Evolutionary conservation across 92 coral and sea anemone species (phyloP), one percentile per base, ranked within the genome.

Genomic region (Montipora capitata): DNA sequence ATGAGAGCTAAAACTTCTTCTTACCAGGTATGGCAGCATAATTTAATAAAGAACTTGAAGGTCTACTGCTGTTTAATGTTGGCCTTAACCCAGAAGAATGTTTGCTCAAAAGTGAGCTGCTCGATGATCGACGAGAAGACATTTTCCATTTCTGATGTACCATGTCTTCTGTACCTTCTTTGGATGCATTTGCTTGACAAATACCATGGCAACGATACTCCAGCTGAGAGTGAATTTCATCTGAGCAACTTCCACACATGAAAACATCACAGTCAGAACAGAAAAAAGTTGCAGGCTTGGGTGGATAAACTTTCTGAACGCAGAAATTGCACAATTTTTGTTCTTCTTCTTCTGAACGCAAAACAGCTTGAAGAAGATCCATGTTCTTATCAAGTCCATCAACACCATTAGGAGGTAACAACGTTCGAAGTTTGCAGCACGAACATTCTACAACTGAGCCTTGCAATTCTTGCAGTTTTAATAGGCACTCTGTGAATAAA

Each of bases 381-480:
- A 92, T 74, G 93, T 98, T 98, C 76, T 94, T 96, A 18, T 74
- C 87, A 39, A 98, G 94, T 18, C 94, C 94, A 44, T 92, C 93
- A 35, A 98, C 94, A 4, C 97, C 93, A 76, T 92, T 91, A 42
- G 76, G 64, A n/a, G 96, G 92, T 40, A 98, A 79, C n/a, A 98
- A 87, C 13, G 99, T 94, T 84, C 99, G 95, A 58, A 98, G 76
- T 83, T 98, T 98, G 79, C 99, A 98, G 11, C 94, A 81, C 9
- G 96, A 94, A 68, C 99, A 98, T 74, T 98, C 99, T 75, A 98
- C 81, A 12, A 98, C 99, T 18, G 92, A 92, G 45, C 99, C 99
- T 81, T 98, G 99, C 52, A 96, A 89, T 67, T 98, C 99, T 84
- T 89, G 88, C 13, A 98, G 91, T 71, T 98, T 98, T 40, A 89